Evolutionary conservation across 2,888 invertebrate genomes (phyloP).

Genomic region (Desoria tigrina): DNA sequence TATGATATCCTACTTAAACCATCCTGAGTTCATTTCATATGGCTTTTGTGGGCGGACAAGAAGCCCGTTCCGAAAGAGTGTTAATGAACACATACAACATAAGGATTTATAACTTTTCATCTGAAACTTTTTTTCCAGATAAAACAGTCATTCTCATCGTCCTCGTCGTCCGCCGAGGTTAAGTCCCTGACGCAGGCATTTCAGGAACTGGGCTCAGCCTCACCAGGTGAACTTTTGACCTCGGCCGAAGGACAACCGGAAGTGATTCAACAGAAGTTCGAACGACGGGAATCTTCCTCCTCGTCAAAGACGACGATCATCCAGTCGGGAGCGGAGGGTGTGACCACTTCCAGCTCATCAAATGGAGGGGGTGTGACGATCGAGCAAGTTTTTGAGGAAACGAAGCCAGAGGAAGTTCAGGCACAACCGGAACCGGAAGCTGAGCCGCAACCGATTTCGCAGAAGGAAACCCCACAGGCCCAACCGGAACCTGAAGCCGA

Average conservation of each 20-base stretch:
- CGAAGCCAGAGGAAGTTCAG: background rate
- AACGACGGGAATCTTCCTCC: background rate
- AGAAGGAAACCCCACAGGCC: slow-evolving; percentile 54
- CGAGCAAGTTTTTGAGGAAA: background rate
- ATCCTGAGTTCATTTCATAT: no score
- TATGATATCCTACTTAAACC: no score
- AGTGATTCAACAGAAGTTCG: background rate
- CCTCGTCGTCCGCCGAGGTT: slow-evolving; percentile 36
- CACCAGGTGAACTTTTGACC: slow-evolving; percentile 13
- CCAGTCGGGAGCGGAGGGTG: background rate
- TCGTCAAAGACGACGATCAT: background rate
- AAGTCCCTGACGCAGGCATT: slow-evolving; percentile 51
- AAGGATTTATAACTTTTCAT: background rate
- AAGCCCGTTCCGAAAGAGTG: no score
- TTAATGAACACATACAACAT: no score
- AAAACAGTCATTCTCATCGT: slow-evolving; percentile 40
- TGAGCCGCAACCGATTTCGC: slow-evolving; percentile 1
- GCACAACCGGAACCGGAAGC: background rate
- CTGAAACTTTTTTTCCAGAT: slow-evolving; percentile 33
- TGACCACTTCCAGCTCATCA: background rate
- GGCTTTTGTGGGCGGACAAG: no score
- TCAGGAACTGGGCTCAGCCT: slow-evolving; percentile 50
- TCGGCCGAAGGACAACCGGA: background rate
- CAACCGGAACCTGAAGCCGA: slow-evolving; percentile 57
- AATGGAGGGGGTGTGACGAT: background rate